Percentiles rank a stretch among this genome's conserved stretches.
phyloP scores from a whole-genome alignment of 1,140 invertebrate genomes.

The Drosophila teissieri region DNA sequence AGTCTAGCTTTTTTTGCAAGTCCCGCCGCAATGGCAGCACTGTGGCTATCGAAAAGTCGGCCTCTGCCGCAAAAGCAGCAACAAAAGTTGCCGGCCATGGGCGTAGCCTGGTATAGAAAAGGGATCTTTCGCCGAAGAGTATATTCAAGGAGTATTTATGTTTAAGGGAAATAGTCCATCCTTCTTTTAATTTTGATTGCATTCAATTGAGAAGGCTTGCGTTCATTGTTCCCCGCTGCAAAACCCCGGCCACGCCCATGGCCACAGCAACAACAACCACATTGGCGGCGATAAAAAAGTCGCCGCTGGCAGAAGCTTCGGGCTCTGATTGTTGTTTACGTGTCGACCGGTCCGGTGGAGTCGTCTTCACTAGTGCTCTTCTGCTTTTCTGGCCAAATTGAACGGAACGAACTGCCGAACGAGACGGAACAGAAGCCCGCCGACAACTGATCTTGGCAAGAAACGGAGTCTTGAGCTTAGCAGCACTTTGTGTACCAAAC shows the following conservation, averaged over 20 bases:
- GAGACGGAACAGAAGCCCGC: neutral
- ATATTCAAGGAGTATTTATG: neutral
- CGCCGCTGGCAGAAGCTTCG: constrained; percentile 47
- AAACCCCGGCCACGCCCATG: neutral
- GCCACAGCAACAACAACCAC: constrained; percentile 11
- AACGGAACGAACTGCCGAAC: constrained; percentile 7
- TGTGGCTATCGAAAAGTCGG: constrained; percentile 27
- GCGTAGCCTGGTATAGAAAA: neutral
- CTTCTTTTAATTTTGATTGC: too few species aligned
- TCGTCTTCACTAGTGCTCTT: constrained; percentile 19
- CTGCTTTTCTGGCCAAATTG: constrained; percentile 3
- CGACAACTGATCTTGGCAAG: constrained; percentile 11
- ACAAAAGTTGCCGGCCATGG: constrained; percentile 4
- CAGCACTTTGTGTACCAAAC: neutral
- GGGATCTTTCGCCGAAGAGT: neutral
- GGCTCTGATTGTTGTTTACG: constrained; percentile 68
- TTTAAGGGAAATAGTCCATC: neutral
- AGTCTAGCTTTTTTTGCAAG: neutral
- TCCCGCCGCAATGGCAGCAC: constrained; percentile 15
- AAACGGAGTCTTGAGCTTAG: neutral
- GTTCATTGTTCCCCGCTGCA: neutral
- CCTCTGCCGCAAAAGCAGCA: constrained; percentile 30
- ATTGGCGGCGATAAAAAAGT: constrained; percentile 38
- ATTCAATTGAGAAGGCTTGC: too few species aligned
- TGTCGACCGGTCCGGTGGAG: constrained; percentile 39